Percentiles rank a stretch among this genome's conserved stretches.
Conservation (phyloP, 2,113 vertebrate species). For the Gorsachius goisagi region DNA sequence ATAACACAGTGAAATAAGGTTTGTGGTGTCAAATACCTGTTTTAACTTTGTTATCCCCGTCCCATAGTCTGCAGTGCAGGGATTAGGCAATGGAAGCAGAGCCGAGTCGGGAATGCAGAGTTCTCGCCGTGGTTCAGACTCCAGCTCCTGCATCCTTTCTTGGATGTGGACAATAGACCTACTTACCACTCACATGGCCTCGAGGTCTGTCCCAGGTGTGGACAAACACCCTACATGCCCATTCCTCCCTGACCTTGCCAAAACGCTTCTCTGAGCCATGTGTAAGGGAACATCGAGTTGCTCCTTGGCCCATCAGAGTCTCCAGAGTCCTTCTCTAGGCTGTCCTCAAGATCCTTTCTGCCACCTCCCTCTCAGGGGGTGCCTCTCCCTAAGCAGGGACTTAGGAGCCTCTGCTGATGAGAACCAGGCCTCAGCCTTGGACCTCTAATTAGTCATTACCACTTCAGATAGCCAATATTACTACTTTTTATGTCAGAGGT, state of each 20-base stretch:
- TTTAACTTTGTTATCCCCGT: not conserved
- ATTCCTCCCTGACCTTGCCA: not conserved
- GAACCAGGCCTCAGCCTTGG: not conserved
- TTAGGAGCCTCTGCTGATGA: not conserved
- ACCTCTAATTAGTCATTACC: not conserved
- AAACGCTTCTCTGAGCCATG: not conserved
- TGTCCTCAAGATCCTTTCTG: not conserved
- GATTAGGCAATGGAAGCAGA: not conserved
- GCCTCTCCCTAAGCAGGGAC: no score
- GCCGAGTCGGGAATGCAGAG: not conserved
- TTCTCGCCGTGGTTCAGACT: not conserved
- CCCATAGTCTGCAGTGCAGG: not conserved
- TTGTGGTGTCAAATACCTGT: not conserved
- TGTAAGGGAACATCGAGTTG: accelerated
- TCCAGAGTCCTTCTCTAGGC: not conserved
- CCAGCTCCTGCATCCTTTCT: not conserved
- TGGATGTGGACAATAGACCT: not conserved
- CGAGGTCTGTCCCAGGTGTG: not conserved
- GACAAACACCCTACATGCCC: not conserved
- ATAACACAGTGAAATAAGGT: not conserved
- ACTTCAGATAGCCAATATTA: not conserved
- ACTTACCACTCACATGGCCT: no score
- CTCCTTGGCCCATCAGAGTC: not conserved
- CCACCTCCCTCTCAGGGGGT: not conserved
- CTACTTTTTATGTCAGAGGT: not conserved